A percentile compares a stretch with the other conserved stretches of the same genome.
Evolutionary conservation across 2,113 vertebrate species (phyloP).

Genomic region (Argyrosomus japonicus): DNA sequence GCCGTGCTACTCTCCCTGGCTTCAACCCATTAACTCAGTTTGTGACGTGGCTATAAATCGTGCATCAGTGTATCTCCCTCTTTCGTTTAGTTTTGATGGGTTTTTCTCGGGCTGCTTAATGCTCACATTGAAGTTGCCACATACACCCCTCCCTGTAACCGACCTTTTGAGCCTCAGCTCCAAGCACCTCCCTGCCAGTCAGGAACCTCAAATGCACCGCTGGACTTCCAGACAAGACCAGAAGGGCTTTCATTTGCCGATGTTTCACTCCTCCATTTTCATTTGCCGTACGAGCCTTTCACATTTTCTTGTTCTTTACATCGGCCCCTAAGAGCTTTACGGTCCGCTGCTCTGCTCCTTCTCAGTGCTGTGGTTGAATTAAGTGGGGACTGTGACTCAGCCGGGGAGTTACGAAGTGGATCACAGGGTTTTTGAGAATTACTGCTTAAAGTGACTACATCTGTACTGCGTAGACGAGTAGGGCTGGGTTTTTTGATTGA

Average conservation of each 20-base stretch:
- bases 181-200: slow-evolving; percentile 24
- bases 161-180: slow-evolving; percentile 43
- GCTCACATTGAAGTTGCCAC: slow-evolving; percentile 23
- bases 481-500: not conserved
- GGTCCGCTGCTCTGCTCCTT: slow-evolving; percentile 30
- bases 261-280: slow-evolving; percentile 38
- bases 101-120: slow-evolving; percentile 31
- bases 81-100: slow-evolving; percentile 38
- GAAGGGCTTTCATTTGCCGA: slow-evolving; percentile 50
- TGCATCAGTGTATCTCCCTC: slow-evolving; percentile 11
- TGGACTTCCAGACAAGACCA: slow-evolving; percentile 22
- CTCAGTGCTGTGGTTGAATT: slow-evolving; percentile 48
- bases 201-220: slow-evolving; percentile 36
- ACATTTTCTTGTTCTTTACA: slow-evolving; percentile 53
- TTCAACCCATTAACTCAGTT: slow-evolving; percentile 33
- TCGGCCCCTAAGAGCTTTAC: slow-evolving; percentile 53
- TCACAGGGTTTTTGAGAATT: slow-evolving; percentile 46
- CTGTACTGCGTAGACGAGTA: not conserved
- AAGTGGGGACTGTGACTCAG: slow-evolving; percentile 40
- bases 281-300: slow-evolving; percentile 37
- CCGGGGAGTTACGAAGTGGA: slow-evolving; percentile 46
- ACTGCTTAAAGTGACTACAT: slow-evolving; percentile 22
- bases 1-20: not conserved
- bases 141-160: slow-evolving; percentile 1
- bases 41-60: slow-evolving; percentile 35